Evolutionary conservation across 2,888 invertebrate genomes (phyloP), one percentile per base, ranked within the genome.

Genomic region (Choreutis nemorana): DNA sequence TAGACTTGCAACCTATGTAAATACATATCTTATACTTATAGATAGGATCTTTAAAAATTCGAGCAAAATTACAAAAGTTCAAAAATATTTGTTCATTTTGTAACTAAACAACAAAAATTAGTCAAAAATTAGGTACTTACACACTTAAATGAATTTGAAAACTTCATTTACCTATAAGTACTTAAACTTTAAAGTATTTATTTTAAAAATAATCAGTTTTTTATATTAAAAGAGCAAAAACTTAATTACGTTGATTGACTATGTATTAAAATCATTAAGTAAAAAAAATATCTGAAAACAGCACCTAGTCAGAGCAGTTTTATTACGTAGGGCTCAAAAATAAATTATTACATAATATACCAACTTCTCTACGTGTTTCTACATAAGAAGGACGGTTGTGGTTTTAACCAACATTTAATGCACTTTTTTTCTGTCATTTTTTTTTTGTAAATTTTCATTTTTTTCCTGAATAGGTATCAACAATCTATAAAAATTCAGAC

Each of bases 1-100:
- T 71, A 71, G 73, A 77, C 75, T 73, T 70, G 61, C 63, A 67
- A 65, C 62, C 63, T 68, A 53, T 77, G 78, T 77, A 77, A 71
- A 78, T 78, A 77, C 75, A 71, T 75, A 55, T 54, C n/a, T n/a
- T n/a, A n/a, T n/a, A n/a, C n/a, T n/a, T n/a, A n/a, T n/a, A n/a
- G n/a, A n/a, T n/a, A n/a, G n/a, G n/a, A n/a, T n/a, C n/a, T 41
- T 35, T 28, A 37, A 43, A 38, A 36, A 37, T 23, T 37, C 31
- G 30, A 27, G 34, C 45, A 30, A n/a, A n/a, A 33, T 40, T 32
- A 39, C 28, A 39, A 37, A 34, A 41, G n/a, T n/a, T n/a, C n/a
- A n/a, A n/a, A n/a, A n/a, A n/a, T n/a, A n/a, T n/a, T n/a, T n/a
- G n/a, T n/a, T n/a, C n/a, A n/a, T n/a, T n/a, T n/a, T n/a, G n/a